Evolutionary conservation across 2,113 vertebrate species (phyloP).

Genomic region (Mesoclemmys tuberculata): DNA sequence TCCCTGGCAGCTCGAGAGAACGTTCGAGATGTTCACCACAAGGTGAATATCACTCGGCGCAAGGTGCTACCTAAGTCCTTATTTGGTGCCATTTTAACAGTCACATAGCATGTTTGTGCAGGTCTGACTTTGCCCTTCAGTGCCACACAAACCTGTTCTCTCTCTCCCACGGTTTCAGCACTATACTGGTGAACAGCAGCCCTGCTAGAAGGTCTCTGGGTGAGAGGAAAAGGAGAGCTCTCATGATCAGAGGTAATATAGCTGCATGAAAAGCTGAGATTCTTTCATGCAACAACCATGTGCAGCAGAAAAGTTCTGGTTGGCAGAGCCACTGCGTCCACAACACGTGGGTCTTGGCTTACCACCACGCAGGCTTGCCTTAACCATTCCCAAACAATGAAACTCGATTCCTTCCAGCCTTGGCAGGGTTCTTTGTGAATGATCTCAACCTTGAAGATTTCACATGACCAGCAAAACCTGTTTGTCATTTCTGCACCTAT

Average conservation of each 20-base stretch:
- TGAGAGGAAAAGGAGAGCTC: background rate
- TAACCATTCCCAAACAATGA: fast-evolving
- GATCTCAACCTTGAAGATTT: fast-evolving
- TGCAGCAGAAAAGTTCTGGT: background rate
- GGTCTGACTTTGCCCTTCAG: fast-evolving
- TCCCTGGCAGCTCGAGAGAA: background rate
- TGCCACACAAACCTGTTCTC: fast-evolving
- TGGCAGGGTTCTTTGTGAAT: fast-evolving
- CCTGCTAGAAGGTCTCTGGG: background rate
- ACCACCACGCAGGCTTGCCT: fast-evolving
- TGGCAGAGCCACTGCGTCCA: background rate
- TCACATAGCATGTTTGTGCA: background rate
- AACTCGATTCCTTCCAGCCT: fast-evolving
- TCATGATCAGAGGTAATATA: background rate
- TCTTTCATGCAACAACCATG: background rate
- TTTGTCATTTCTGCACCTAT: fast-evolving
- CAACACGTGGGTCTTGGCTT: too few species aligned
- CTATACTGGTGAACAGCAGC: slow-evolving; percentile 36
- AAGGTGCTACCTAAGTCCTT: fast-evolving
- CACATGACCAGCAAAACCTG: fast-evolving
- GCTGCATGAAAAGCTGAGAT: background rate
- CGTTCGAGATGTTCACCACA: fast-evolving
- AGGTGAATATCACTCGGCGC: fast-evolving
- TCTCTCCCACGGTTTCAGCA: slow-evolving; percentile 35
- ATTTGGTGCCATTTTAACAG: fast-evolving